Evolutionary conservation across 2,113 vertebrate species (phyloP), one percentile per base, ranked within the genome.

Genomic region (Myotis davidii): DNA sequence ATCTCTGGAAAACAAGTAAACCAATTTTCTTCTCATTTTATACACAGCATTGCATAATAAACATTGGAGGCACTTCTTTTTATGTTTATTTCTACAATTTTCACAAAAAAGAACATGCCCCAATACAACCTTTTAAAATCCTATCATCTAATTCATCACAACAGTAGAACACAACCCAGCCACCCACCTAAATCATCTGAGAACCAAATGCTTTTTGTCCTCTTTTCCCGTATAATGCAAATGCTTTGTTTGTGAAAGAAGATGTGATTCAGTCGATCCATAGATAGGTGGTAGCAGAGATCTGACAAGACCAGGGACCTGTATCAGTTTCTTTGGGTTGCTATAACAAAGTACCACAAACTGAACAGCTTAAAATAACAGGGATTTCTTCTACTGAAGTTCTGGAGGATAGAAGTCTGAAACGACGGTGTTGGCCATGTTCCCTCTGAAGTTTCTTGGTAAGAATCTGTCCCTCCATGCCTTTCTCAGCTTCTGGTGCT

Each of bases 1-100:
- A 61, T 70, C 42, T 54, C 34, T 85, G 10, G 27, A 95, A 92
- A 88, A 12, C n/a, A 90, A 90, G n/a, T 72, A 59, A 91, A 74
- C 12, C 2, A 37, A 65, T 67, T 42, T 11, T 50, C 84, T 70
- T 94, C 13, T 81, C 34, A 83, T 82, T 89, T 84, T 79, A 32
- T 73, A 37, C 4, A 37, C 7, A 69, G 6, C 0, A 69, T 67
- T 83, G 29, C 6, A 27, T 72, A 84, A 65, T 77, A 29, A 67
- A 88, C 1, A 48, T 25, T 20, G 10, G 69, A 77, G 1, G 2
- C 2, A 8, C 10, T 65, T 52, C 3, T 39, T 64, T 91, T 94
- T 54, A 29, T 72, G 8, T 4, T 76, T 48, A 85, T 85, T 37
- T 83, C 4, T 86, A 34, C 59, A 59, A 73, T 94, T 70, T 91